Evolutionary conservation across 2,888 invertebrate species (phyloP).

Genomic region (Volucella inanis): DNA sequence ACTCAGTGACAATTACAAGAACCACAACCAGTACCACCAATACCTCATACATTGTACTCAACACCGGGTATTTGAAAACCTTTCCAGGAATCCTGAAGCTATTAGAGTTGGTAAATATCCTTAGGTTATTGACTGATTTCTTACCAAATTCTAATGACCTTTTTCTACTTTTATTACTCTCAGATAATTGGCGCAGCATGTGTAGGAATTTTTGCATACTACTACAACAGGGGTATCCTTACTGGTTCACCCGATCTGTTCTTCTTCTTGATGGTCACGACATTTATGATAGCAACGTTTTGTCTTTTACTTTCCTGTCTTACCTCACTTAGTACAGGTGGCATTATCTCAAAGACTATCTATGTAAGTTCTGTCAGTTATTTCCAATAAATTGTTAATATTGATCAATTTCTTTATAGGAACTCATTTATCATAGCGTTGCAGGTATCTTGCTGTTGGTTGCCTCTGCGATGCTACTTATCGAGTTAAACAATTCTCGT

Average conservation of each 20-base stretch:
- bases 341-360: slow-evolving; percentile 90
- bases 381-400: slow-evolving; percentile 1
- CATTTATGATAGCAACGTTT: slow-evolving; percentile 92
- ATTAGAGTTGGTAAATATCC: slow-evolving; percentile 88
- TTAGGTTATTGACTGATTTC: slow-evolving; percentile 71
- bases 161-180: too few species aligned
- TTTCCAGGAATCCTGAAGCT: slow-evolving; percentile 91
- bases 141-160: neutral
- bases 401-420: slow-evolving; percentile 85
- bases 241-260: slow-evolving; percentile 85
- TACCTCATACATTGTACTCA: slow-evolving; percentile 90
- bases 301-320: slow-evolving; percentile 89
- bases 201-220: slow-evolving; percentile 88
- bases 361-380: slow-evolving; percentile 78
- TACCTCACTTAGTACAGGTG: slow-evolving; percentile 91
- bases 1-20: slow-evolving; percentile 93
- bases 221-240: slow-evolving; percentile 80
- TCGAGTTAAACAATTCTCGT: slow-evolving; percentile 86
- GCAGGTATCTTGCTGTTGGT: slow-evolving; percentile 89
- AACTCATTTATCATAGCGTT: slow-evolving; percentile 91
- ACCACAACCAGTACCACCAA: slow-evolving; percentile 92
- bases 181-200: slow-evolving; percentile 90
- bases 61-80: slow-evolving; percentile 91
- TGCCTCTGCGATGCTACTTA: slow-evolving; percentile 88
- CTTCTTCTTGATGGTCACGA: slow-evolving; percentile 88